Conservation (phyloP, 1,140 invertebrate genomes). For the Hycleus cichorii region DNA sequence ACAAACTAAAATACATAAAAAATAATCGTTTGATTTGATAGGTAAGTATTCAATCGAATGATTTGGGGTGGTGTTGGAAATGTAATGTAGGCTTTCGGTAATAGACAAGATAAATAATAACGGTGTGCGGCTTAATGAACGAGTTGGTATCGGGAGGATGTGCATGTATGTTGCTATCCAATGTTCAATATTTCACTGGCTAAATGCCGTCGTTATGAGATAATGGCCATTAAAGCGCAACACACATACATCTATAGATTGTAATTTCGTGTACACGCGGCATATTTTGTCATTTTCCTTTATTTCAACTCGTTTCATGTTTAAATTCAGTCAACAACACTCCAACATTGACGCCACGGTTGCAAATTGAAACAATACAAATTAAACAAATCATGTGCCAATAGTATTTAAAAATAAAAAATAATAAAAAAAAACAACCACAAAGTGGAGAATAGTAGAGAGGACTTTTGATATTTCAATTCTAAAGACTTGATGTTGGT, state of each 20-base stretch:
- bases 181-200: constrained; percentile 31
- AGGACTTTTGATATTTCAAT: too few relatives aligned
- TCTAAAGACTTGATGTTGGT: too few relatives aligned
- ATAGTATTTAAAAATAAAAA: too few relatives aligned
- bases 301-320: constrained; percentile 7
- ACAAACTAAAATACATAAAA: too few relatives aligned
- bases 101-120: constrained; percentile 23
- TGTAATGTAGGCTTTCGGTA: constrained; percentile 11
- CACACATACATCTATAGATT: constrained; percentile 26
- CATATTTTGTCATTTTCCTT: constrained; percentile 24
- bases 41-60: too few relatives aligned
- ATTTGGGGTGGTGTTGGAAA: constrained; percentile 1
- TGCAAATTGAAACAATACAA: too few relatives aligned
- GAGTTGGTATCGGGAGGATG: constrained; percentile 17
- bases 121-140: constrained; percentile 20
- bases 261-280: constrained; percentile 18
- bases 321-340: constrained; percentile 7
- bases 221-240: constrained; percentile 29
- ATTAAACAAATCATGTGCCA: too few relatives aligned
- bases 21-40: too few relatives aligned
- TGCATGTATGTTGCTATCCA: constrained; percentile 27
- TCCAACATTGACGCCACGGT: background rate
- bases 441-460: too few relatives aligned
- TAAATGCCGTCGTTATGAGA: constrained; percentile 31
- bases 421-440: too few relatives aligned